Conservation (phyloP, 2,888 invertebrate genomes). For the Antitype chi region DNA sequence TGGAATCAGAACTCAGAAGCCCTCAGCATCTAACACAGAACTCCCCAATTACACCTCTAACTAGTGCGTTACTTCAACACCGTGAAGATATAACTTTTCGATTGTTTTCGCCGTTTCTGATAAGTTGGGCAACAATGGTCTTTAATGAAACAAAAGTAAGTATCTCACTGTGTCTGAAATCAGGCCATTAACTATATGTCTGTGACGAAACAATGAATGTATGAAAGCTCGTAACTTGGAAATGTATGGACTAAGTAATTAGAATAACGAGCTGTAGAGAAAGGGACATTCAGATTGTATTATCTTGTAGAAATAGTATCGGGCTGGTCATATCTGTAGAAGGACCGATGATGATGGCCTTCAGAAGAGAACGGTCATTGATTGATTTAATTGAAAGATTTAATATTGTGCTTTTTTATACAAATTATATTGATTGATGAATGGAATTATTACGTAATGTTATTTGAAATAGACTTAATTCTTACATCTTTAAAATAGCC, state of each 20-base stretch:
- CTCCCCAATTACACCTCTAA: constrained; percentile 34
- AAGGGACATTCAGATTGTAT: constrained; percentile 28
- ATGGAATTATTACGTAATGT: too few relatives aligned
- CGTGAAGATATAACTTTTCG: constrained; percentile 49
- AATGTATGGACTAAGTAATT: constrained; percentile 35
- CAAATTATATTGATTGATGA: too few relatives aligned
- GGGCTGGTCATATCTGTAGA: background rate
- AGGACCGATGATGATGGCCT: background rate
- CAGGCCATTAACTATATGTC: constrained; percentile 47
- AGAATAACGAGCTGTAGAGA: constrained; percentile 20
- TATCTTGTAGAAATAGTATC: background rate
- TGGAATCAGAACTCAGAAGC: background rate
- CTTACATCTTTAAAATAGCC: too few relatives aligned
- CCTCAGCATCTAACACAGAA: constrained; percentile 2
- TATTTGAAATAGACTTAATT: too few relatives aligned
- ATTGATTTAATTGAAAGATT: too few relatives aligned
- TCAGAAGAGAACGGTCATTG: background rate
- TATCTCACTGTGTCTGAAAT: constrained; percentile 40
- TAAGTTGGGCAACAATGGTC: constrained; percentile 57
- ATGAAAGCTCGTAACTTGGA: constrained; percentile 25
- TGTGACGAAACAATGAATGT: constrained; percentile 46
- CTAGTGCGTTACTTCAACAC: constrained; percentile 36
- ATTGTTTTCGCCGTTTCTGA: constrained; percentile 37
- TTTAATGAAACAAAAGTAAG: constrained; percentile 61
- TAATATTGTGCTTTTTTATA: too few relatives aligned